phyloP scores from a whole-genome alignment of 2,888 invertebrate genomes.

The Tipula helvola region DNA sequence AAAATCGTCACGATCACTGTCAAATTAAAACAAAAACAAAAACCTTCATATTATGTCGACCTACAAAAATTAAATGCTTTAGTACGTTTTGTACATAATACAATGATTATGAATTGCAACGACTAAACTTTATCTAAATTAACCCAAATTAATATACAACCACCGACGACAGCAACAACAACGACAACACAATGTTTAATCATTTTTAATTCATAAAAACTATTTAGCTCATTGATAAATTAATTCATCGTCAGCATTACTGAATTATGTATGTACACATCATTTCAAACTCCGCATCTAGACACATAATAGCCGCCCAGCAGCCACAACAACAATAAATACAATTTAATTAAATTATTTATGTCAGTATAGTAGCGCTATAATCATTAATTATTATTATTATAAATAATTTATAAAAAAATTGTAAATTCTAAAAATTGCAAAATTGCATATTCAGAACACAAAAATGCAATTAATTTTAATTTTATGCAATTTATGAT shows the following conservation, averaged over 20 bases:
- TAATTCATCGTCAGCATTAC: neutral
- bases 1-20: neutral
- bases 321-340: neutral
- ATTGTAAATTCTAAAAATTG: too few relatives aligned
- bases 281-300: neutral
- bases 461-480: neutral
- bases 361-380: neutral
- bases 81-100: neutral
- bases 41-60: neutral
- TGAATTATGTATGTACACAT: neutral
- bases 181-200: neutral
- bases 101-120: neutral
- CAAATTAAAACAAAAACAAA: neutral
- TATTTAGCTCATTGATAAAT: conserved; percentile 4
- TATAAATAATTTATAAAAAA: neutral
- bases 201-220: neutral
- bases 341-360: neutral
- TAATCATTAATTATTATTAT: neutral
- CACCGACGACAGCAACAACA: neutral
- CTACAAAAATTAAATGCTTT: neutral
- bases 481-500: neutral
- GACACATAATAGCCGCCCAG: neutral
- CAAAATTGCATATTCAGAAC: neutral
- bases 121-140: neutral
- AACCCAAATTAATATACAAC: neutral